These are phyloP conservation scores for Ooceraea biroi DNA, from an alignment of 1,140 invertebrate species.

Conservation along the genomic window DNA sequence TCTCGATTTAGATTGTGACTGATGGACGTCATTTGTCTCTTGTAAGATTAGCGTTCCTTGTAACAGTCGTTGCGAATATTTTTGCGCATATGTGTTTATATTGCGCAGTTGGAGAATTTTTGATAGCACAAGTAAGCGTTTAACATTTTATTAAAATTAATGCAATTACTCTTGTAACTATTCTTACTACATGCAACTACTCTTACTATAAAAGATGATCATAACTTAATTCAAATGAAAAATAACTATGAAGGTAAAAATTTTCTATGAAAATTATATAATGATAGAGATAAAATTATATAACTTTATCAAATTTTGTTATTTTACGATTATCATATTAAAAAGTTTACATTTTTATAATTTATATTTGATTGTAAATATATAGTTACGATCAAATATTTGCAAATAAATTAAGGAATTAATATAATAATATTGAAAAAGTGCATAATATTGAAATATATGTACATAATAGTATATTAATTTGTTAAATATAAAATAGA, in stretches of 20 bases:
- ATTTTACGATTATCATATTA: no score
- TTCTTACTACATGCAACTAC: neutral
- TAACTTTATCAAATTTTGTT: no score
- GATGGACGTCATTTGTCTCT: constrained; percentile 35
- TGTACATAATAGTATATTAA: neutral
- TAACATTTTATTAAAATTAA: neutral
- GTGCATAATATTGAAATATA: neutral
- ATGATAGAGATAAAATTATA: no score
- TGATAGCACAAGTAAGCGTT: constrained; percentile 38
- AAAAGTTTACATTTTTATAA: no score
- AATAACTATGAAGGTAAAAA: neutral
- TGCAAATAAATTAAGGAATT: neutral
- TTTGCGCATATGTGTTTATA: constrained; percentile 46
- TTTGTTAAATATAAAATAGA: neutral
- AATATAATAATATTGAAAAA: neutral
- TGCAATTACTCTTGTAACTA: no score
- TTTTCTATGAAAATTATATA: no score
- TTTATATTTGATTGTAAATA: no score
- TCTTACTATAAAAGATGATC: neutral
- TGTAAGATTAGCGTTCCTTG: constrained; percentile 13
- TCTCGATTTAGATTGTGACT: neutral
- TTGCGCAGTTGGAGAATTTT: constrained; percentile 41
- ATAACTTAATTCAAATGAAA: neutral
- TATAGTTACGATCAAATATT: neutral
- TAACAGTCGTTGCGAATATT: constrained; percentile 24